Conservation (phyloP, 1,140 invertebrate species). For the Varroa destructor region DNA sequence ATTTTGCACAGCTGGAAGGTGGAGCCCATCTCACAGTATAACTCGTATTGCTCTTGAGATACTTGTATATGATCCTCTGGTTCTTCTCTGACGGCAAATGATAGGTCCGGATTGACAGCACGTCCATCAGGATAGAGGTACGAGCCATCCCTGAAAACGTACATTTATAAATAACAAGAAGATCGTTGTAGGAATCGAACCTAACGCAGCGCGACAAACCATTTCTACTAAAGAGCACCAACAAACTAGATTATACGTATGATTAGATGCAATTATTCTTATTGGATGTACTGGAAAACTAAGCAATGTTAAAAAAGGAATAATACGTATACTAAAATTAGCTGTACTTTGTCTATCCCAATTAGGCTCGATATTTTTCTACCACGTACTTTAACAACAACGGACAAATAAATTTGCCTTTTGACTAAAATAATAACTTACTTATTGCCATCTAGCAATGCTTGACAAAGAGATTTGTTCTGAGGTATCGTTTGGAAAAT, state of each 20-base stretch:
- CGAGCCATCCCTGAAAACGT: constrained; percentile 76
- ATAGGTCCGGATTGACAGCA: constrained; percentile 78
- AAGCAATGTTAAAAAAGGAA: too few species aligned
- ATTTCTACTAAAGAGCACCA: background rate
- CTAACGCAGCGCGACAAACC: background rate
- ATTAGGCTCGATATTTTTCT: background rate
- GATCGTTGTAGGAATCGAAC: constrained; percentile 26
- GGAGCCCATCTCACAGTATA: constrained; percentile 99
- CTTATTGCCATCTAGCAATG: constrained; percentile 85
- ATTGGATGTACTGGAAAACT: too few species aligned
- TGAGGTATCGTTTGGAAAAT: constrained; percentile 99
- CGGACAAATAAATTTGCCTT: too few species aligned
- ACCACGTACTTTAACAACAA: background rate
- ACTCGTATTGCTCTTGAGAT: constrained; percentile 97
- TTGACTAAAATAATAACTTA: constrained; percentile 65
- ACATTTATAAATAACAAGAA: constrained; percentile 28
- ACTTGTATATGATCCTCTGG: constrained; percentile 93
- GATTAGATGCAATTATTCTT: too few species aligned
- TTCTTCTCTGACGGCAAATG: constrained; percentile 76
- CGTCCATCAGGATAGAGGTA: constrained; percentile 95
- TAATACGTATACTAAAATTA: too few species aligned
- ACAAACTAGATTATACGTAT: too few species aligned
- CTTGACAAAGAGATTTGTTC: constrained; percentile 97
- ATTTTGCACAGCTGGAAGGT: constrained; percentile 99
- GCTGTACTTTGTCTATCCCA: too few species aligned